phyloP scores from a whole-genome alignment of 2,888 invertebrate species.

The Idaea straminata region DNA sequence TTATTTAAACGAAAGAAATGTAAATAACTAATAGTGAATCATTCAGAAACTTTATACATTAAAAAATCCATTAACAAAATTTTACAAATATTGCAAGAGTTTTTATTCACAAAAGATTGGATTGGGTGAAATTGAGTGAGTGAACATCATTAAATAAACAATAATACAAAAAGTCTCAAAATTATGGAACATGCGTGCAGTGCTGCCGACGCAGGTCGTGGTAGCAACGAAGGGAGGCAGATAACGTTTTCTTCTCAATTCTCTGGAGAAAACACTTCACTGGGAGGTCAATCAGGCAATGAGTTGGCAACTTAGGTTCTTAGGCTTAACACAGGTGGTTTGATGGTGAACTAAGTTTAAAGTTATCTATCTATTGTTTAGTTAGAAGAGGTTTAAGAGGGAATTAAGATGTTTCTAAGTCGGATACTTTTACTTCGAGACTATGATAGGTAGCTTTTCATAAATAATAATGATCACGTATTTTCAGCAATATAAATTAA shows the following conservation, averaged over 20 bases:
- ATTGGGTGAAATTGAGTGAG: too few species aligned
- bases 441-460: background rate
- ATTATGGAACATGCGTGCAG: too few species aligned
- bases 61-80: too few species aligned
- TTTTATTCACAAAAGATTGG: too few species aligned
- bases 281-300: background rate
- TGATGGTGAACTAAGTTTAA: background rate
- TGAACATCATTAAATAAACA: too few species aligned
- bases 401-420: background rate
- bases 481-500: background rate
- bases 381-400: background rate
- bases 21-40: too few species aligned
- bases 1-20: too few species aligned
- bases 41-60: too few species aligned
- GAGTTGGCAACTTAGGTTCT: background rate
- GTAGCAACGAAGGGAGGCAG: too few species aligned
- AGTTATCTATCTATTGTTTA: background rate
- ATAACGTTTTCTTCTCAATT: background rate
- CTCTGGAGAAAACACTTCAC: background rate
- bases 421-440: background rate
- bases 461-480: background rate
- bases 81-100: too few species aligned
- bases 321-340: background rate
- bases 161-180: too few species aligned
- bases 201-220: too few species aligned